Percentiles rank a stretch among this genome's conserved stretches.
phyloP scores from a whole-genome alignment of 2,888 invertebrate genomes.

The Alsophila aescularia region DNA sequence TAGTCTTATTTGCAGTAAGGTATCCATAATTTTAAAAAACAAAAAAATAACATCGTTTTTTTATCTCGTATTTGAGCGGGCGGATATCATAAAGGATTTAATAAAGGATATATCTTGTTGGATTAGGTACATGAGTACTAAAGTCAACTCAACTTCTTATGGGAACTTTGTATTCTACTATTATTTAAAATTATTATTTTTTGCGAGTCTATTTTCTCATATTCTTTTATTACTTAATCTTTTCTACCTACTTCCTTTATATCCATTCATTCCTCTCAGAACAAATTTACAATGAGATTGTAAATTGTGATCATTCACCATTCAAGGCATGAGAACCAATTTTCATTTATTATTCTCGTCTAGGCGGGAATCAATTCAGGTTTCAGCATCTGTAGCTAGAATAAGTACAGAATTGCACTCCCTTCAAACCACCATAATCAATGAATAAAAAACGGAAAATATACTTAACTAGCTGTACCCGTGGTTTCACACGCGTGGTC shows the following conservation, averaged over 20 bases:
- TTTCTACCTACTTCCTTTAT: constrained; percentile 15
- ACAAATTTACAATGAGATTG: constrained; percentile 23
- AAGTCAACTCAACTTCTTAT: neutral
- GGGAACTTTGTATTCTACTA: neutral
- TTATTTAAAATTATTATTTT: neutral
- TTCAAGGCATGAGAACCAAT: constrained; percentile 25
- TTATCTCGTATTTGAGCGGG: no score
- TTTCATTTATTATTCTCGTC: constrained; percentile 21
- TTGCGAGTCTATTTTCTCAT: neutral
- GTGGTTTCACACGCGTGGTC: no score
- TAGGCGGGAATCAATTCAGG: constrained; percentile 29
- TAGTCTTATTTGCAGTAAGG: no score
- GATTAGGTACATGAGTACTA: neutral
- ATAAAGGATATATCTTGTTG: neutral
- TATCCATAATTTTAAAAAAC: no score
- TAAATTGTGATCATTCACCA: constrained; percentile 17
- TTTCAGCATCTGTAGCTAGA: constrained; percentile 23
- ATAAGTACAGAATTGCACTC: constrained; percentile 18
- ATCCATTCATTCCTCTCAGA: constrained; percentile 8
- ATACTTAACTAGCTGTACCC: no score
- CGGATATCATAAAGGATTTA: no score
- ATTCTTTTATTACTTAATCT: constrained; percentile 4
- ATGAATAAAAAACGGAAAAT: constrained; percentile 34
- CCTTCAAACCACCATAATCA: constrained; percentile 21
- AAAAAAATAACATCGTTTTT: no score